Evolutionary conservation across 2,888 invertebrate species (phyloP).

Genomic region (Pheosia gnoma): DNA sequence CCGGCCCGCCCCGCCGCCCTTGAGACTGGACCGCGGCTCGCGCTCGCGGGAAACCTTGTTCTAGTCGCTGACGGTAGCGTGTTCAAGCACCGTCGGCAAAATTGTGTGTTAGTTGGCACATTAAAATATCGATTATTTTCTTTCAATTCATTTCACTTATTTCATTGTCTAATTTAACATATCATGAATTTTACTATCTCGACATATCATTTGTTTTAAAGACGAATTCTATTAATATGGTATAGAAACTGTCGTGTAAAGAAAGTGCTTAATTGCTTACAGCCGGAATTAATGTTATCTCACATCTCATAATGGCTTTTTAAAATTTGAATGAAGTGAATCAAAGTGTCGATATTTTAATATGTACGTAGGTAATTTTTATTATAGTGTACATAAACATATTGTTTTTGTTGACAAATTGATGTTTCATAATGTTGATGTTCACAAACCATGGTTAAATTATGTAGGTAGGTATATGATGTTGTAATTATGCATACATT

Average conservation of each 20-base stretch:
- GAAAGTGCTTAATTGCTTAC: background rate
- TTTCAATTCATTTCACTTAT: slow-evolving; percentile 29
- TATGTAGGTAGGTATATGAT: slow-evolving; percentile 29
- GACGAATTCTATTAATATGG: background rate
- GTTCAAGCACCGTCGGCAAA: slow-evolving; percentile 41
- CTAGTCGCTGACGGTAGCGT: slow-evolving; percentile 74
- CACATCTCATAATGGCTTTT: background rate
- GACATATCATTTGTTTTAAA: slow-evolving; percentile 71
- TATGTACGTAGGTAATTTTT: slow-evolving; percentile 47
- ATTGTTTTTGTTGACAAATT: slow-evolving; percentile 77
- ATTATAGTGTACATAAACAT: slow-evolving; percentile 64
- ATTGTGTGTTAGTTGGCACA: slow-evolving; percentile 64
- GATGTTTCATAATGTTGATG: slow-evolving; percentile 79
- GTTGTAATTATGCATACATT: slow-evolving; percentile 8
- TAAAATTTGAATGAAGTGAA: background rate
- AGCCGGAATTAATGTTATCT: background rate
- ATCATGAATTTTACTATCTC: slow-evolving; percentile 56
- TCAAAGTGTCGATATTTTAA: slow-evolving; percentile 71
- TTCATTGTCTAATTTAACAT: slow-evolving; percentile 55
- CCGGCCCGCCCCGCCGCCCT: slow-evolving; percentile 65
- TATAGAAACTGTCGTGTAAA: background rate
- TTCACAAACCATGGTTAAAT: slow-evolving; percentile 63
- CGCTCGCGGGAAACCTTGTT: slow-evolving; percentile 93
- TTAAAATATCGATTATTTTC: slow-evolving; percentile 72
- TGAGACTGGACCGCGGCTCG: slow-evolving; percentile 74